These are phyloP conservation scores for Brachycybe producta DNA, from an alignment of 2,888 invertebrate genomes.

Conservation along the genomic window DNA sequence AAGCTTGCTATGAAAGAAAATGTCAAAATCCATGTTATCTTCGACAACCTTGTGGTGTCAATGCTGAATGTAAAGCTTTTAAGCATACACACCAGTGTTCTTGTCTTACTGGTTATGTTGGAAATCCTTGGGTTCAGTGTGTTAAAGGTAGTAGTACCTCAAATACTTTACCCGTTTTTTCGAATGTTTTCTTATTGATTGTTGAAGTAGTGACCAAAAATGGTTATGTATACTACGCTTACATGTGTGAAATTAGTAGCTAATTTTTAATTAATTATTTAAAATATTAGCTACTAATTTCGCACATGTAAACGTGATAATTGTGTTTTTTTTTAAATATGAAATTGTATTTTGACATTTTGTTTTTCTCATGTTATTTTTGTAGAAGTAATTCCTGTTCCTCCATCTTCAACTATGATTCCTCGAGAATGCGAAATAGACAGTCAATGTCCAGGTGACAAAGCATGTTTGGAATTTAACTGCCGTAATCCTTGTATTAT, in stretches of 20 bases:
- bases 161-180: no score
- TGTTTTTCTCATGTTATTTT: not conserved
- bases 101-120: constrained; percentile 52
- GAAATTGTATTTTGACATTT: no score
- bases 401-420: not conserved
- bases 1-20: constrained; percentile 47
- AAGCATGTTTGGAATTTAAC: constrained; percentile 62
- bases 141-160: constrained; percentile 7
- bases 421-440: constrained; percentile 53
- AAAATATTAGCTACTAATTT: no score
- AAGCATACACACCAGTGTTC: constrained; percentile 68
- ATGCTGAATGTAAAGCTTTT: constrained; percentile 55
- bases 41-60: constrained; percentile 48
- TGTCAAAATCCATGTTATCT: constrained; percentile 25
- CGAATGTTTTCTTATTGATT: no score
- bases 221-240: no score
- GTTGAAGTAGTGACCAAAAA: no score
- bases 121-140: constrained; percentile 45
- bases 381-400: not conserved
- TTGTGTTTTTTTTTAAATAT: no score
- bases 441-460: constrained; percentile 57
- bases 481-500: constrained; percentile 48
- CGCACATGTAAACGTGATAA: no score
- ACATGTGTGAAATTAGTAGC: no score
- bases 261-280: no score